Conservation (phyloP, 1,140 invertebrate genomes). For the Pachyrhynchus sulphureomaculatus region DNA sequence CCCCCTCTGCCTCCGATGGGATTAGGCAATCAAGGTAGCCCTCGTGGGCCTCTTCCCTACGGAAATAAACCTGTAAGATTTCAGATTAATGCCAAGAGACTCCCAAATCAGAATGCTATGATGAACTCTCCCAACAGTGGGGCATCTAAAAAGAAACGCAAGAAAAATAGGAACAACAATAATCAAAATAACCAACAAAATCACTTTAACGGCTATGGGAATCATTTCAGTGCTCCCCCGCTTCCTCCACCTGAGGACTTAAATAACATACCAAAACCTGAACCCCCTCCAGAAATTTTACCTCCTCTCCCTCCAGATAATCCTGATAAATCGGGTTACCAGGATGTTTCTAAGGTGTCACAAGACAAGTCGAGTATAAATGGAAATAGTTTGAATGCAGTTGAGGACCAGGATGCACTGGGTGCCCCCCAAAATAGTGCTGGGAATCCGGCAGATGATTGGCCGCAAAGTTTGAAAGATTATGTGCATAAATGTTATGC, state of each 20-base stretch:
- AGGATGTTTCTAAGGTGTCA: not conserved
- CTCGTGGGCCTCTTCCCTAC: conserved; percentile 23
- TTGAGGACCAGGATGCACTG: conserved; percentile 9
- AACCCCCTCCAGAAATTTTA: conserved; percentile 52
- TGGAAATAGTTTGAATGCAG: not conserved
- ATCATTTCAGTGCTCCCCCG: conserved; percentile 54
- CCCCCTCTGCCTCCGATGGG: conserved; percentile 36
- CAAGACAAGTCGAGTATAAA: not conserved
- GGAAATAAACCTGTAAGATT: conserved; percentile 41
- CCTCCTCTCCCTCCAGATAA: conserved; percentile 53
- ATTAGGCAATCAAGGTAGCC: conserved; percentile 15
- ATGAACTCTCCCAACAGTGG: conserved; percentile 51
- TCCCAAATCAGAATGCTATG: conserved; percentile 36
- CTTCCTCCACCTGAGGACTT: conserved; percentile 56
- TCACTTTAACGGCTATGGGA: not conserved
- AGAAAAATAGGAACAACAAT: conserved; percentile 67
- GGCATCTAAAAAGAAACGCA: conserved; percentile 69
- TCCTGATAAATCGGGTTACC: not conserved
- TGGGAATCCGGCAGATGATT: conserved; percentile 56
- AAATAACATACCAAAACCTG: conserved; percentile 46
- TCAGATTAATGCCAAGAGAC: conserved; percentile 41
- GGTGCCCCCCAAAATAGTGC: conserved; percentile 8
- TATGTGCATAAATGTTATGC: conserved; percentile 91
- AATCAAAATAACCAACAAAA: conserved; percentile 46
- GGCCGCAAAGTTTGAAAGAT: conserved; percentile 74